A percentile compares a stretch with the other conserved stretches of the same genome.
phyloP scores from a whole-genome alignment of 2,113 vertebrate genomes.

The Campylorhamphus procurvoides region DNA sequence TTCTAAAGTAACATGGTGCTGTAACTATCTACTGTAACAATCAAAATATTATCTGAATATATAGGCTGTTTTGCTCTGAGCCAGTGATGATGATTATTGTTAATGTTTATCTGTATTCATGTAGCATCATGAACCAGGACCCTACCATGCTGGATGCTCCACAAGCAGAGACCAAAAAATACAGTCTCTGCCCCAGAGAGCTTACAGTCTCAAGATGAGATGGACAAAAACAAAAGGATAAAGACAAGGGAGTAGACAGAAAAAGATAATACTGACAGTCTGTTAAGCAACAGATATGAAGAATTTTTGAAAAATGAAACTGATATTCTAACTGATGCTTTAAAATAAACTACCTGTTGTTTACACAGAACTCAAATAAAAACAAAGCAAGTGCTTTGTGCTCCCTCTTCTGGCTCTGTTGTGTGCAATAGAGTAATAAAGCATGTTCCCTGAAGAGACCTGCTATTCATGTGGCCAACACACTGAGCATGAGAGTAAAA shows the following conservation, averaged over 20 bases:
- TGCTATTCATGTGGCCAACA: not conserved
- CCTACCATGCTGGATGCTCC: not conserved
- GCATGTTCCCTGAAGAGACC: not conserved
- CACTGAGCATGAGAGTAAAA: not conserved
- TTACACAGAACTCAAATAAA: not conserved
- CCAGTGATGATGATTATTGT: not conserved
- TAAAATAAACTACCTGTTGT: constrained; percentile 26
- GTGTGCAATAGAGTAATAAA: not conserved
- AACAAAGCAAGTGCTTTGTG: constrained; percentile 50
- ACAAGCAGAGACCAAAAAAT: constrained; percentile 20
- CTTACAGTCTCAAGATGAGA: not conserved
- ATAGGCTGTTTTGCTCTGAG: not conserved
- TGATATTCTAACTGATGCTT: not conserved
- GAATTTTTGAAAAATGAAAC: not conserved
- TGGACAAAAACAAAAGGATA: not conserved
- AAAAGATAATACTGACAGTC: not conserved
- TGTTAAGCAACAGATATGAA: not conserved
- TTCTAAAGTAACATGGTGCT: not conserved
- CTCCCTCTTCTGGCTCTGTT: constrained; percentile 54
- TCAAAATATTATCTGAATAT: not conserved
- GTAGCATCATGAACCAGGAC: not conserved
- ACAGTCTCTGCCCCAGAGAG: constrained; percentile 7
- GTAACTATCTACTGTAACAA: not conserved
- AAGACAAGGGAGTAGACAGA: constrained; percentile 20
- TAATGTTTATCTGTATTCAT: constrained; percentile 27